Evolutionary conservation across 2,797 vertebrate species (phyloP), one percentile per base, ranked within the genome.

Genomic region (Rhinogobio ventralis): DNA sequence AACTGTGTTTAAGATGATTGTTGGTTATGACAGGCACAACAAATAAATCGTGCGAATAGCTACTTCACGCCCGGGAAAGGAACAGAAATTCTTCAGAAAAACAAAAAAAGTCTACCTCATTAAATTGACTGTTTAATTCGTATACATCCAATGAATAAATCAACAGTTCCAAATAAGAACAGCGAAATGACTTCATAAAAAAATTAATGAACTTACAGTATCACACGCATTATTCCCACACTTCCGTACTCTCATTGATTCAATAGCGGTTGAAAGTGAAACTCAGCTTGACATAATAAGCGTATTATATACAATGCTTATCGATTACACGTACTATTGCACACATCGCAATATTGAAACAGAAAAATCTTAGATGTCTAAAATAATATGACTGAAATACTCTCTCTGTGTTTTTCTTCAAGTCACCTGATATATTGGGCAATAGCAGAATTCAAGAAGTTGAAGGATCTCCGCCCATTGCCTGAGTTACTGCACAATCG

Each of bases 391-490:
- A 15, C 28, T 33, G 51, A 62, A 53, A 55, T 30, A 28, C 25
- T 53, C 28, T 6, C 10, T 23, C 13, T 49, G 45, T 28, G 19
- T 39, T 67, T 11, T 28, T 14, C 46, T 30, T 1, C 17, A 9
- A 76, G 82, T 83, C 82, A 76, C 82, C 62, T 83, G 82, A 83
- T 25, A 2, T n/a, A 28, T 83, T 83, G 30, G 25, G 72, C 62
- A 83, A 83, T 68, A 71, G 3, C 14, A 69, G 51, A 84, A 69
- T 57, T 60, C 20, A 77, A 57, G 73, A 79, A 67, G 62, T 79
- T 30, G 33, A n/a, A 42, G 69, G 4, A 55, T 68, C 73, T 55
- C 82, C 82, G 20, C 82, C 82, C 64, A 78, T 0, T 23, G 46
- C 13, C 57, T n/a, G n/a, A 79, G 33, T n/a, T 15, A 62, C 36